Conservation (phyloP, 2,113 vertebrate species). For the Pygathrix nemaeus region DNA sequence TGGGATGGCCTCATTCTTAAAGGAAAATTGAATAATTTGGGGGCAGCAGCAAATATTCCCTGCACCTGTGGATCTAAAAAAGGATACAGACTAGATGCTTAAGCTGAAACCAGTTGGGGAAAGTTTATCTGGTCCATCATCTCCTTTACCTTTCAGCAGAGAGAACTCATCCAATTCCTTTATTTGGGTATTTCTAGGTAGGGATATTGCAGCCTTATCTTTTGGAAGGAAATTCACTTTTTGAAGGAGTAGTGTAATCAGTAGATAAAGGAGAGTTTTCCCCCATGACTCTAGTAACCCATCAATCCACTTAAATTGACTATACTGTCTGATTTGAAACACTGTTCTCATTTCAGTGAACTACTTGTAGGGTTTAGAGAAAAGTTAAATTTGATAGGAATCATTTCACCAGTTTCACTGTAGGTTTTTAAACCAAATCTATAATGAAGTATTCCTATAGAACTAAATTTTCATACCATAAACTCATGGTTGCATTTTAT, state of each 20-base stretch:
- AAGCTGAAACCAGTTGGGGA: neutral
- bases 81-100: neutral
- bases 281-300: neutral
- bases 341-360: neutral
- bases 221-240: neutral
- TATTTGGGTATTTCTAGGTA: neutral
- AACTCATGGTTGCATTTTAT: neutral
- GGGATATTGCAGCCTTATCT: neutral
- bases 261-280: neutral
- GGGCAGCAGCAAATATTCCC: neutral
- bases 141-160: neutral
- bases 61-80: neutral
- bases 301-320: neutral
- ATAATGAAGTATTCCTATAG: neutral
- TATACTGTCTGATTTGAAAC: neutral
- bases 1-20: neutral
- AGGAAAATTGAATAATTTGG: conserved; percentile 22
- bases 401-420: neutral
- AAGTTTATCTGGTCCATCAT: neutral
- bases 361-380: neutral
- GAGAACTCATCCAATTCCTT: neutral
- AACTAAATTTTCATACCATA: neutral
- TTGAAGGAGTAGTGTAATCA: neutral
- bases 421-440: conserved; percentile 10
- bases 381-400: neutral